Conservation (phyloP, 2,797 vertebrate genomes). For the Jordanella pulchra region DNA sequence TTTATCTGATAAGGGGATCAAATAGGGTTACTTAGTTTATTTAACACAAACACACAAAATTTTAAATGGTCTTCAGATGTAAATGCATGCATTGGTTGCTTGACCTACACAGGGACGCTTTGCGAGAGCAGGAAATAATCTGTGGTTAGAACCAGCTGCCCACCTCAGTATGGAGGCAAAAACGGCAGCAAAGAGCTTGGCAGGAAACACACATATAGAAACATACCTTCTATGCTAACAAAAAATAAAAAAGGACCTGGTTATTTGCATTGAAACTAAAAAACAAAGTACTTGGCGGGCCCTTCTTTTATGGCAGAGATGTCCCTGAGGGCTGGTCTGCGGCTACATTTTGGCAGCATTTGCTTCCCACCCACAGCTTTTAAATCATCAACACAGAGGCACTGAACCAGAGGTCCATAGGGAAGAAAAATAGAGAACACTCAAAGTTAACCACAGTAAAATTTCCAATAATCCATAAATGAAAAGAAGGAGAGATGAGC, state of each 20-base stretch:
- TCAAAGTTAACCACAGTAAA: not conserved
- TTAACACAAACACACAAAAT: not conserved
- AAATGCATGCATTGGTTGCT: not conserved
- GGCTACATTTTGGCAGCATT: not conserved
- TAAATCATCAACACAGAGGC: not conserved
- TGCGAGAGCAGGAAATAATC: no score
- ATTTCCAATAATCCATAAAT: not conserved
- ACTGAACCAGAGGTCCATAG: not conserved
- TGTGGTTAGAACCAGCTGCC: no score
- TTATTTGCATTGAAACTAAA: no score
- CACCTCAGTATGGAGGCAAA: not conserved
- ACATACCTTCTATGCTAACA: no score
- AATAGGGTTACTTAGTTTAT: not conserved
- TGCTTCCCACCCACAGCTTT: not conserved
- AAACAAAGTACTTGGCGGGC: not conserved
- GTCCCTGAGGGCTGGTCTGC: not conserved
- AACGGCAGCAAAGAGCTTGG: no score
- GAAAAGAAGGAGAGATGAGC: not conserved
- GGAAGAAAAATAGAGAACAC: not conserved
- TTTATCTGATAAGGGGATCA: constrained; percentile 3
- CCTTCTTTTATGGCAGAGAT: not conserved
- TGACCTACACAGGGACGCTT: no score
- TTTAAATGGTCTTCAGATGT: not conserved
- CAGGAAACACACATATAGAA: no score
- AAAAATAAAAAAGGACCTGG: no score